A percentile compares a stretch with the other conserved stretches of the same genome.
Conservation (phyloP, 2,888 invertebrate genomes). For the Drosophila emarginata region DNA sequence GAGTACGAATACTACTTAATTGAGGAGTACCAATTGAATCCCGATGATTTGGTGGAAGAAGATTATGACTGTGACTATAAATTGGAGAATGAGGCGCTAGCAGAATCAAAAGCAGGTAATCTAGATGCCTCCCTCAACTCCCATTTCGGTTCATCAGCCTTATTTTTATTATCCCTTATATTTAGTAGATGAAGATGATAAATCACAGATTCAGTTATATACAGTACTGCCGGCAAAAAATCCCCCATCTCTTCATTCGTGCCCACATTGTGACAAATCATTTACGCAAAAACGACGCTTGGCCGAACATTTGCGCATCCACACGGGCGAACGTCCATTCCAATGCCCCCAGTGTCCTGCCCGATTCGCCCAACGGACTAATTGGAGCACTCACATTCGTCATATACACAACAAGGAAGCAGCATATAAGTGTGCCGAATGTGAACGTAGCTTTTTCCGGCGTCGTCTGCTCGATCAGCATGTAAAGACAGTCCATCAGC, state of each 20-base stretch:
- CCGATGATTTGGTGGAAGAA: background rate
- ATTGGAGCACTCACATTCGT: conserved; percentile 90
- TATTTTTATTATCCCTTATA: background rate
- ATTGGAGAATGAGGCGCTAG: background rate
- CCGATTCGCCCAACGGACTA: conserved; percentile 91
- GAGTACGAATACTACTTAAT: background rate
- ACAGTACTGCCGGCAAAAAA: background rate
- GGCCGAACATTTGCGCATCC: conserved; percentile 90
- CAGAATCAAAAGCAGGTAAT: background rate
- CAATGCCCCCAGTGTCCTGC: conserved; percentile 90
- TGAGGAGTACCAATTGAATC: background rate
- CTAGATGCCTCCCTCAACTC: background rate
- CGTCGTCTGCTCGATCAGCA: conserved; percentile 90
- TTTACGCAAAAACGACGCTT: conserved; percentile 84
- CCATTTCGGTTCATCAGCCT: background rate
- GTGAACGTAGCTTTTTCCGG: conserved; percentile 88
- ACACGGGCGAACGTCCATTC: conserved; percentile 91
- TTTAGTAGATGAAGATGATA: background rate
- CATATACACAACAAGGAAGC: conserved; percentile 91
- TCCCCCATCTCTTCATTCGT: background rate
- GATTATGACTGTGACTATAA: background rate
- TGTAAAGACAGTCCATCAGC: conserved; percentile 90
- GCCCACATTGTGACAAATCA: background rate
- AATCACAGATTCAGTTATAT: too few species aligned
- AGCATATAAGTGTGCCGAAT: conserved; percentile 86